A percentile compares a stretch with the other conserved stretches of the same genome.
Conservation (phyloP, 2,888 invertebrate species). For the Gymnocheta viridis region DNA sequence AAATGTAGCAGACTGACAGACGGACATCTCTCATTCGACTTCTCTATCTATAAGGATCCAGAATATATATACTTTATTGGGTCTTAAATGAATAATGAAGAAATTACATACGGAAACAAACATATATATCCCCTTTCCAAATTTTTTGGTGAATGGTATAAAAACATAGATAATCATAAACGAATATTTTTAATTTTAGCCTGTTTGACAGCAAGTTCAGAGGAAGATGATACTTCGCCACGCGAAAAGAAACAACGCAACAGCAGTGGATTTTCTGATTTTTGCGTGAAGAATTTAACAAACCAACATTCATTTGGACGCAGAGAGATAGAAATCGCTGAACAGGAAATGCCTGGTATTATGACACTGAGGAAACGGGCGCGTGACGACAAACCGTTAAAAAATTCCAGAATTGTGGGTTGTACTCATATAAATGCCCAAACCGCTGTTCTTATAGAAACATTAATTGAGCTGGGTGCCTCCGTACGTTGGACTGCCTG, state of each 20-base stretch:
- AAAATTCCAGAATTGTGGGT: constrained; percentile 96
- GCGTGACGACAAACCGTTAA: constrained; percentile 94
- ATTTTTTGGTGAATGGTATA: too few relatives aligned
- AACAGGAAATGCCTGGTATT: constrained; percentile 99
- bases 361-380: constrained; percentile 96
- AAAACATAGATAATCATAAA: too few relatives aligned
- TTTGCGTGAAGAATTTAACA: constrained; percentile 93
- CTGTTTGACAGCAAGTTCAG: constrained; percentile 87
- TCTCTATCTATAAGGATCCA: too few relatives aligned
- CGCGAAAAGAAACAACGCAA: constrained; percentile 95
- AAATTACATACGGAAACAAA: too few relatives aligned
- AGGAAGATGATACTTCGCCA: constrained; percentile 95
- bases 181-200: constrained; percentile 66
- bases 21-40: too few relatives aligned
- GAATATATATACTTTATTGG: too few relatives aligned
- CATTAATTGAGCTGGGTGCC: constrained; percentile 92
- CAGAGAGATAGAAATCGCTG: constrained; percentile 97
- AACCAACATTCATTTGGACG: constrained; percentile 95
- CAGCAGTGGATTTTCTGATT: constrained; percentile 90
- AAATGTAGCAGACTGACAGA: too few relatives aligned
- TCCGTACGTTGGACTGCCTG: constrained; percentile 97
- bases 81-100: too few relatives aligned
- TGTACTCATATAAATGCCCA: constrained; percentile 99
- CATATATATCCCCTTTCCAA: too few relatives aligned
- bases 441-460: constrained; percentile 96